Base-by-base conservation (phyloP, 2,888 invertebrate species). In the Rhimphoctona megacephalus region DNA sequence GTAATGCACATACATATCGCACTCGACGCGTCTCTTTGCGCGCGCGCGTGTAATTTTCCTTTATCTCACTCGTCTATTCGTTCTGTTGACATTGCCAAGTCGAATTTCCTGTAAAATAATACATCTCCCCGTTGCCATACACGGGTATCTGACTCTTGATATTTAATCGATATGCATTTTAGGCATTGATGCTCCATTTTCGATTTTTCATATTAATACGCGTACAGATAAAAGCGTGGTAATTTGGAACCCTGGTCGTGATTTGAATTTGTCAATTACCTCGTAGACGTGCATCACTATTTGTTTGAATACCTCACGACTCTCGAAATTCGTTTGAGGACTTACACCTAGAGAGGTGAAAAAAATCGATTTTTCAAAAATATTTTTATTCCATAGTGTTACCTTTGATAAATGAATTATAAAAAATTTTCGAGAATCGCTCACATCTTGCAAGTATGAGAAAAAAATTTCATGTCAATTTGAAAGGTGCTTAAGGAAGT, bases 51-150 rank as follows among this genome's bases (percentile, higher is more conserved):
- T 70, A 70, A 70, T 70, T 36, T 52, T 43, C 66, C 43, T 43
- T 22, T 33, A 46, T 69, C 22, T 57, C 73, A 22, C 67, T 54
- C 52, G 67, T 36, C 39, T 30, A 22, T 81, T 46, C 39, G 22
- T 78, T 67, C 36, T 9, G 61, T 25, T 67, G 52, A 30, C 66
- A 67, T 43, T 70, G 81, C 74, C 77, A 78, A 57, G 49, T 61
- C 61, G 72, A 84, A 80, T 81, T 69, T 69, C 39, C 61, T 52
- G 78, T 70, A 67, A 72, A 80, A 67, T 82, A 76, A 78, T 84
- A 77, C 66, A 69, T 73, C 67, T 46, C 36, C 39, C 6, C 19
- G 46, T 30, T 61, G 57, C 19, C n/a, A 36, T 43, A 57, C 57
- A 30, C 54, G 61, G 66, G 57, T 66, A 67, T 46, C 36, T 69